Evolutionary conservation across 2,113 vertebrate genomes (phyloP).

Genomic region (Brachionichthys hirsutus): DNA sequence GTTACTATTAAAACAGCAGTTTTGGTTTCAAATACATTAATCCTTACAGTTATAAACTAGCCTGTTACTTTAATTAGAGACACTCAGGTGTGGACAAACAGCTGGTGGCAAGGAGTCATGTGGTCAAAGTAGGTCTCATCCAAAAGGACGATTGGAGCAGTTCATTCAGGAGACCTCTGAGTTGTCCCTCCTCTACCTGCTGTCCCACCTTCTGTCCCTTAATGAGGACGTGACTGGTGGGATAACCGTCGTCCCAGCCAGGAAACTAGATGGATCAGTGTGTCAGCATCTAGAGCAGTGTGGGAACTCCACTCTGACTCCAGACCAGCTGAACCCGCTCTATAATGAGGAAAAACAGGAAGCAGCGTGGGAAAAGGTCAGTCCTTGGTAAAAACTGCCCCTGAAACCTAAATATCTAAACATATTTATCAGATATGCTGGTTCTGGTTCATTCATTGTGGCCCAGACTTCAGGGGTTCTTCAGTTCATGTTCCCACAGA

Average conservation of each 20-base stretch:
- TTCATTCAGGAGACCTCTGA: not conserved
- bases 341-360: slow-evolving; percentile 28
- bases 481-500: not conserved
- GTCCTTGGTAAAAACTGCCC: not conserved
- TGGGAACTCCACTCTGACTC: slow-evolving; percentile 28
- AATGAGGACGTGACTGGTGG: slow-evolving; percentile 4
- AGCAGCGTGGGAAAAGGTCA: slow-evolving; percentile 30
- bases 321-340: slow-evolving; percentile 60
- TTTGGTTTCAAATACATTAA: too few species aligned
- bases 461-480: not conserved
- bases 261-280: slow-evolving; percentile 44
- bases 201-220: slow-evolving; percentile 22
- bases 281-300: slow-evolving; percentile 15
- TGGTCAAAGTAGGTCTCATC: not conserved
- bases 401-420: not conserved
- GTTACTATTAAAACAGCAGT: not conserved
- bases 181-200: slow-evolving; percentile 21
- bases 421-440: not conserved
- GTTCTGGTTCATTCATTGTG: not conserved
- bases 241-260: slow-evolving; percentile 51
- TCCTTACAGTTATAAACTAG: too few species aligned
- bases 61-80: slow-evolving; percentile 8
- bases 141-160: not conserved
- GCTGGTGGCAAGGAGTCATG: slow-evolving; percentile 11
- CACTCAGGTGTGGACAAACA: not conserved